Evolutionary conservation across 2,888 invertebrate genomes (phyloP).

Genomic region (Epinotia nisella): DNA sequence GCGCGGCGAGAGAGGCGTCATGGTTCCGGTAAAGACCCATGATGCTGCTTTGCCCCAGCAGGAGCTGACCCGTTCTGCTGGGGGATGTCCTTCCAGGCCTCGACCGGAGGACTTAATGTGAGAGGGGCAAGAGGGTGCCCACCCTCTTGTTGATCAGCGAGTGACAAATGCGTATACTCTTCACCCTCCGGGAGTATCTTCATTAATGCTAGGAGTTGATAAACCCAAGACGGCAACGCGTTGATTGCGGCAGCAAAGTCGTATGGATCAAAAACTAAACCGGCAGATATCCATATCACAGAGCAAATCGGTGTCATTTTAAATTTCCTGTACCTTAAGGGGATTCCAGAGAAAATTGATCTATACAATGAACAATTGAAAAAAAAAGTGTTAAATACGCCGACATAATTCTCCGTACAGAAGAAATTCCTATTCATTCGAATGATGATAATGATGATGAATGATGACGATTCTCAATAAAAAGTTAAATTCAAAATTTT

Average conservation of each 20-base stretch:
- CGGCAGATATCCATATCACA: background rate
- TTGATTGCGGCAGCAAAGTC: background rate
- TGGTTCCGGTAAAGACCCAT: background rate
- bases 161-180: constrained; percentile 6
- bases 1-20: too few species aligned
- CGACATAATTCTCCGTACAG: background rate
- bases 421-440: too few species aligned
- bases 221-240: too few species aligned
- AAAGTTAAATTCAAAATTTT: too few species aligned
- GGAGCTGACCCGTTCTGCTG: constrained; percentile 24
- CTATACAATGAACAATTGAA: background rate
- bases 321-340: background rate
- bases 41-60: constrained; percentile 1
- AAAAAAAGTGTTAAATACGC: too few species aligned
- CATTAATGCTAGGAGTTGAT: too few species aligned
- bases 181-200: too few species aligned
- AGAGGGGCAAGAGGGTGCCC: constrained; percentile 40
- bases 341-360: background rate
- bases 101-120: constrained; percentile 38
- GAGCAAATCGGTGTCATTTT: background rate
- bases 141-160: too few species aligned
- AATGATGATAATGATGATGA: background rate
- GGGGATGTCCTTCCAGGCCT: constrained; percentile 35
- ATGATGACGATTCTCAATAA: background rate
- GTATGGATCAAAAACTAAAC: background rate